Percentiles rank a stretch among this genome's conserved stretches.
These are phyloP conservation scores for Tragelaphus buxtoni DNA, from an alignment of 2,113 vertebrate genomes.

Conservation along the genomic window DNA sequence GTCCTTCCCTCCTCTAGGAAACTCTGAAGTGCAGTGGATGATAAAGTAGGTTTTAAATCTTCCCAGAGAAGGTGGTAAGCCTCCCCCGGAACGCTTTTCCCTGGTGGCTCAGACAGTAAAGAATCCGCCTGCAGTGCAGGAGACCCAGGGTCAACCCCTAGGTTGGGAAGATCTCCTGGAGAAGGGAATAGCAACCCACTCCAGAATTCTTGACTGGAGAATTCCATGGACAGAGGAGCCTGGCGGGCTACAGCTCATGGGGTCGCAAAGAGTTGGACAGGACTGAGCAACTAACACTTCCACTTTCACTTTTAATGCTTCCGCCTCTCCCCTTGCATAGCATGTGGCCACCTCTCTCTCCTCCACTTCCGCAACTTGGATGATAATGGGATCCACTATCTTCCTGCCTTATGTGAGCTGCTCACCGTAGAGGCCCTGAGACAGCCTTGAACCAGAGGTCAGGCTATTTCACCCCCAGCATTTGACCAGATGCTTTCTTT, in stretches of 20 bases:
- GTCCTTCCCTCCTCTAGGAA: not conserved
- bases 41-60: not conserved
- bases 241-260: not conserved
- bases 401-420: not conserved
- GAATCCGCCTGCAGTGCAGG: accelerated
- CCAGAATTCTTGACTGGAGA: not conserved
- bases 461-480: not conserved
- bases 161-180: not conserved
- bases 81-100: not conserved
- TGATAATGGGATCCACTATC: not conserved
- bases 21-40: not conserved
- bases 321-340: accelerated
- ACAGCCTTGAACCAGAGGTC: not conserved
- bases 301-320: not conserved
- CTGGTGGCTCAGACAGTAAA: not conserved
- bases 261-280: not conserved
- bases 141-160: not conserved
- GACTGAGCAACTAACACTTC: not conserved
- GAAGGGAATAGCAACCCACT: not conserved
- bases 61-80: not conserved
- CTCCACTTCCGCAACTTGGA: not conserved
- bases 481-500: not conserved
- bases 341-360: not conserved
- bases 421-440: not conserved
- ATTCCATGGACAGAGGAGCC: not conserved